Evolutionary conservation across 2,113 vertebrate species (phyloP).

Genomic region (Apeltes quadracus): DNA sequence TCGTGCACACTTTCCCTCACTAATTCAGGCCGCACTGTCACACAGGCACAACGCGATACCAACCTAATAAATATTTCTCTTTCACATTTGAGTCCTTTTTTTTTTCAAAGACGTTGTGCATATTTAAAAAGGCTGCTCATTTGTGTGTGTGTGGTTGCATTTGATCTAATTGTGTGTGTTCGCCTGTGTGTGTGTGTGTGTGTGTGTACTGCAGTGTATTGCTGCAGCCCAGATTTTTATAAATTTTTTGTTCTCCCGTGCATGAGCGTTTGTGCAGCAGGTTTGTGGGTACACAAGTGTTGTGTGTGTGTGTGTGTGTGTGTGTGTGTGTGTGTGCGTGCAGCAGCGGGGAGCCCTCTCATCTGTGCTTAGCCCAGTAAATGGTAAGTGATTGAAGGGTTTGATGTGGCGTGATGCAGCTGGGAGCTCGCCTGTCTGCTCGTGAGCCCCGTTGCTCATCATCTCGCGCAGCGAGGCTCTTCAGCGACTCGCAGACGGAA

Average conservation of each 20-base stretch:
- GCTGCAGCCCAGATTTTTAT: neutral
- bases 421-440: constrained; percentile 70
- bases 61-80: constrained; percentile 80
- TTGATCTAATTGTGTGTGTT: constrained; percentile 36
- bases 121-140: constrained; percentile 69
- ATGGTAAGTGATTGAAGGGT: constrained; percentile 75
- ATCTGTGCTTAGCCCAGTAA: constrained; percentile 76
- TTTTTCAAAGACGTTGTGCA: constrained; percentile 62
- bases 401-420: constrained; percentile 75
- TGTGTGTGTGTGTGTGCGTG: constrained; percentile 28
- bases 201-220: neutral
- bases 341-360: constrained; percentile 60
- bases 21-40: constrained; percentile 39
- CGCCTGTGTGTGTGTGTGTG: neutral
- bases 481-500: constrained; percentile 31
- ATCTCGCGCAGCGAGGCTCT: constrained; percentile 57
- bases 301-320: constrained; percentile 28
- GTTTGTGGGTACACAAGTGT: constrained; percentile 54
- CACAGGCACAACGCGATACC: constrained; percentile 58
- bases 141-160: constrained; percentile 33
- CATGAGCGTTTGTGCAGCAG: constrained; percentile 39
- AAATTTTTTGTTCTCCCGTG: constrained; percentile 19
- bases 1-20: constrained; percentile 14
- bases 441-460: constrained; percentile 60
- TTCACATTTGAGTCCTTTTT: constrained; percentile 56